Evolutionary conservation across 1,140 invertebrate species (phyloP), one percentile per base, ranked within the genome.

Genomic region (Oncopodura yosiiana): DNA sequence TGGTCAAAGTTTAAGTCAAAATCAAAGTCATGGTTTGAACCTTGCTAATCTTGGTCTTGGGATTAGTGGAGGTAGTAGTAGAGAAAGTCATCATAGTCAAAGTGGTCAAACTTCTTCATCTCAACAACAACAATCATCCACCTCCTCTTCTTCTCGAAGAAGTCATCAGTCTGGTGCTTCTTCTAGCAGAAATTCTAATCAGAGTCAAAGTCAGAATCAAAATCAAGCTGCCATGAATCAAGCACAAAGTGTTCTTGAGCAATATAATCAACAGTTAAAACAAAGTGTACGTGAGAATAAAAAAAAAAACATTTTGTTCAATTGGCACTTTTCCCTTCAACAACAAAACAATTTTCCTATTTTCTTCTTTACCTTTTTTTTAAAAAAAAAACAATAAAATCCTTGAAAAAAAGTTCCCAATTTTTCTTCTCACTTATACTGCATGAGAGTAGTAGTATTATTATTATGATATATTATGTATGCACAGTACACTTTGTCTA

Each of bases 1-100:
- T 37, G 49, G 53, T 49, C 53, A 55, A 46, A 55, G 53, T 55
- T 45, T 49, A 49, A 49, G 34, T 48, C 53, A 55, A 49, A 49
- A 37, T 38, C 42, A 34, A 26, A 46, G 41, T 43, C 41, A 43
- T 46, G 44, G 44, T 9, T n/a, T n/a, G n/a, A n/a, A n/a, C n/a
- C n/a, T n/a, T n/a, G n/a, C n/a, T n/a, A n/a, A n/a, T n/a, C 44
- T 32, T 46, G 44, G 44, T 32, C 44, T 32, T 34, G 44, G 44
- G 18, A 12, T 18, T 32, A 27, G 34, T 18, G 16, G 29, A 32
- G 44, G 44, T 32, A 30, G 44, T 19, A 27, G 34, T 32, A 30
- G 44, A 46, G 27, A 46, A 29, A 32, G 44, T 16, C 34, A 27
- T 30, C 30, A 46, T 19, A n/a, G n/a, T n/a, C n/a, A n/a, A n/a